Base-by-base conservation (phyloP, 2,113 vertebrate species). In the Nothoprocta perdicaria region DNA sequence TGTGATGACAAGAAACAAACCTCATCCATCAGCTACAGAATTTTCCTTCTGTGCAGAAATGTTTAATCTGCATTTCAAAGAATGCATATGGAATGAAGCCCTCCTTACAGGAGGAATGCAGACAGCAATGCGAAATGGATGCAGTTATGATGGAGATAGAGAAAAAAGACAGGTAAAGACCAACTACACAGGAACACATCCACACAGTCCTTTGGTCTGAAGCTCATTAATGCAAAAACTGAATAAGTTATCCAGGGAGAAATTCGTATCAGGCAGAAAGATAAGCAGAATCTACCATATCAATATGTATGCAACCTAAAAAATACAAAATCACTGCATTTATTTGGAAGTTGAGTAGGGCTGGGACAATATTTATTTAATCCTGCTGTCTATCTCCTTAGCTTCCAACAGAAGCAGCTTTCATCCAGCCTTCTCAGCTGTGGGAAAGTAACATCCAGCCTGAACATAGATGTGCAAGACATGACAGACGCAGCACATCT, bases 281-380 rank as follows among this genome's bases (percentile, higher is more conserved):
- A 19, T 7, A 52, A 4, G 9, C 9, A 60, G 52, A 31, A 76
- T 31, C 29, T 58, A 85, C 16, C 31, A 83, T 60, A 77, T 24
- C 11, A 50, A 14, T 1, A 89, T 29, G 24, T 48, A n/a, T 1
- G 1, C 29, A 38, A 40, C 4, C 21, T 80, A 14, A 18, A 23
- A 26, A 43, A 43, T 2, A 53, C 6, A 11, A 3, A 2, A 65
- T 16, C 0, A 0, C 1, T 26, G n/a, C 3, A 43, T 24, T 71
- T 18, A 11, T 43, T 66, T 16, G 5, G 2, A 65, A 65, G 31
- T 31, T 55, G 31, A 10, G 22, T 43, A 48, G 14, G 33, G 19
- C 12, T 63, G 9, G 33, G 33, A 60, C 9, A 24, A 14, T 7
- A 35, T 55, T 88, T 48, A 38, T 3, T 76, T 23, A 57, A 7